phyloP scores from a whole-genome alignment of 2,113 vertebrate species.

The Rana temporaria region DNA sequence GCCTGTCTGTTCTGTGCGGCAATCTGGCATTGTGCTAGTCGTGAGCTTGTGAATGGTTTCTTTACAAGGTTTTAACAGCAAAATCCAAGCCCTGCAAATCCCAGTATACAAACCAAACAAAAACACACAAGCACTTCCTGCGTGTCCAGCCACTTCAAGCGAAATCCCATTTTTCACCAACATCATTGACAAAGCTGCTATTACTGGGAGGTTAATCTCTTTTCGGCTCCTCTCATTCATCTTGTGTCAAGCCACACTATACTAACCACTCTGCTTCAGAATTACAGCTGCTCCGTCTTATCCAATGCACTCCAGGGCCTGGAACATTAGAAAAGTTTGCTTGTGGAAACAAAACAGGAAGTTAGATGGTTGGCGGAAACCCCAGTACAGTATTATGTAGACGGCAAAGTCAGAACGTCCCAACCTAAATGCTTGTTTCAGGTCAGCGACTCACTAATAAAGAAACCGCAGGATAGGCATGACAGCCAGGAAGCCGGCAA shows the following conservation, averaged over 20 bases:
- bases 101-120: conserved; percentile 7
- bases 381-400: too few species aligned
- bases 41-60: conserved; percentile 19
- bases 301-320: too few species aligned
- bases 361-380: too few species aligned
- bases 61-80: not conserved
- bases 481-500: too few species aligned
- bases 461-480: too few species aligned
- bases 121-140: conserved; percentile 3
- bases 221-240: conserved; percentile 14
- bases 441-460: too few species aligned
- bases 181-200: not conserved
- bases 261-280: not conserved
- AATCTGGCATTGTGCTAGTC: not conserved
- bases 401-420: too few species aligned
- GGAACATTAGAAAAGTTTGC: too few species aligned
- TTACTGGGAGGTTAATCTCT: conserved; percentile 20
- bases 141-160: not conserved
- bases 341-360: too few species aligned
- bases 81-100: conserved; percentile 8
- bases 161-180: not conserved
- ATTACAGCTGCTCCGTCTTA: not conserved
- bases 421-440: too few species aligned
- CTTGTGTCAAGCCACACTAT: not conserved
- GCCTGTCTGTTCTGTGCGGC: not conserved